Percentiles rank a stretch among this genome's conserved stretches.
Conservation (phyloP, 1,140 invertebrate species). For the Cyclina sinensis region DNA sequence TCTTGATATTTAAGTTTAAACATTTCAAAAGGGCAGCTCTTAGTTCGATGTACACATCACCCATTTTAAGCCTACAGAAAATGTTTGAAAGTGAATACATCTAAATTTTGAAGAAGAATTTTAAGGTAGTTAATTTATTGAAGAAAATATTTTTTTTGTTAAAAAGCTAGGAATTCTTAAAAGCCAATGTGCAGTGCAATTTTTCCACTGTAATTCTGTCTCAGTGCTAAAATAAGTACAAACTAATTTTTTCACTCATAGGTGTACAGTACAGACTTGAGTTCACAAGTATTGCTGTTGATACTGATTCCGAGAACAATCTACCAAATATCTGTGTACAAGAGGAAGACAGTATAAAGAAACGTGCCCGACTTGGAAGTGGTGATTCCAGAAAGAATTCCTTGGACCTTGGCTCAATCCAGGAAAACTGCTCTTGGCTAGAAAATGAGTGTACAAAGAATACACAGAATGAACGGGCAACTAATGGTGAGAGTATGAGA, state of each 20-base stretch:
- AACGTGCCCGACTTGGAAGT: background rate
- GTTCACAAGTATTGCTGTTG: slow-evolving; percentile 80
- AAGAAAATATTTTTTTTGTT: no score
- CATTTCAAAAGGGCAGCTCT: no score
- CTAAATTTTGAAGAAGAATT: no score
- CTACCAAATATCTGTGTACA: background rate
- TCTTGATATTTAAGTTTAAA: no score
- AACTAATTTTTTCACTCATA: slow-evolving; percentile 4
- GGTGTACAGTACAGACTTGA: slow-evolving; percentile 81
- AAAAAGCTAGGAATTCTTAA: no score
- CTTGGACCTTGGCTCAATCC: slow-evolving; percentile 41
- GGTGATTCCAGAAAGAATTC: slow-evolving; percentile 58
- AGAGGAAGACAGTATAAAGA: background rate
- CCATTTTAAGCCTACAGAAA: no score
- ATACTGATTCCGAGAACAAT: slow-evolving; percentile 54
- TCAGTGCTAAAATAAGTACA: no score
- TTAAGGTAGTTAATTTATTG: no score
- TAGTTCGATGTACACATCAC: no score
- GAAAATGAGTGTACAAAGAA: slow-evolving; percentile 34
- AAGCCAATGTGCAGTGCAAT: no score
- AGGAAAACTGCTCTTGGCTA: slow-evolving; percentile 54
- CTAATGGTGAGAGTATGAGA: background rate
- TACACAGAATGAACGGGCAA: background rate
- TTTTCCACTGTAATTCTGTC: no score
- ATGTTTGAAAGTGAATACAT: no score